Base-by-base conservation (phyloP, 2,113 vertebrate genomes). In the Oncorhynchus nerka region DNA sequence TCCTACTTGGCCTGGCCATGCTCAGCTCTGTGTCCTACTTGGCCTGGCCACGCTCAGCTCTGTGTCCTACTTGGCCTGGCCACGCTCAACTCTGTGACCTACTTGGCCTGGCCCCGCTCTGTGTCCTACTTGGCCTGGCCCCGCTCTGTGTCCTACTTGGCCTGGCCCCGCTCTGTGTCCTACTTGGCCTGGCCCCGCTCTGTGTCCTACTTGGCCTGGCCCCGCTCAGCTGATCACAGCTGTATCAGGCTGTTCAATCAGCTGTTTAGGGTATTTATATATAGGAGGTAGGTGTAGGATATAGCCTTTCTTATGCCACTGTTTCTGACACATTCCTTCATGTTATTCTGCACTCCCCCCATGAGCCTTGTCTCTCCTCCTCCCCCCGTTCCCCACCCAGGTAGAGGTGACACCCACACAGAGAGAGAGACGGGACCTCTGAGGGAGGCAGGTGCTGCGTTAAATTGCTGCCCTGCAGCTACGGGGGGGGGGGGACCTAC, bases 381-480 rank as follows among this genome's bases (percentile, higher is more conserved):
- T 73, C 48, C 66, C 2, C 48, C 34, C 15, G 45, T 22, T 66
- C 5, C 5, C 48, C 49, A 26, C 12, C 12, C 7, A 80, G 74
- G 74, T 32, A 39, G 77, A 78, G 75, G 75, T 22, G 39, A 88
- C 80, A 81, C 82, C 79, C 32, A 34, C 34, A 45, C 7, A 39
- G 2, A 45, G 2, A 45, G 39, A 71, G 89, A 80, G 6, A 81
- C 3, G 82, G 73, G 84, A 92, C 84, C 84, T 86, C 79, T 82
- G 48, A 71, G 62, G 79, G 80, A 83, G 84, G 89, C 89, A 93
- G 92, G 91, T 93, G 92, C 89, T 91, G 84, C 59, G 16, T 80
- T 89, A 90, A 92, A 90, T 79, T 88, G 84, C 86, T 89, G 90
- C 92, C 93, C 92, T 86, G 83, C 71, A 89, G 93, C 89, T 84